These are phyloP conservation scores for Spodoptera picta DNA, from an alignment of 2,888 invertebrate genomes.

Conservation along the genomic window DNA sequence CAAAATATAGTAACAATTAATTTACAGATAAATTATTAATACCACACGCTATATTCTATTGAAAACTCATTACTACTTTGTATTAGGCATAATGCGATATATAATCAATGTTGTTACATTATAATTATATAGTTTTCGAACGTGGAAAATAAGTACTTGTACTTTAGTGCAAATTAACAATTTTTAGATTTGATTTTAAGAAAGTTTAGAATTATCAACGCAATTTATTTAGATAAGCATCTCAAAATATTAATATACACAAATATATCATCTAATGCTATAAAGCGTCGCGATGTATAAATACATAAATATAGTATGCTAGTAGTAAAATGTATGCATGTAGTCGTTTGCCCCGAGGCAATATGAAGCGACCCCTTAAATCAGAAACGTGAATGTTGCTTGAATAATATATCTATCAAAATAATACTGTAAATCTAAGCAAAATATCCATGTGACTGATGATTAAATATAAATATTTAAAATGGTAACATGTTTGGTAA, in stretches of 20 bases:
- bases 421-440: slow-evolving; percentile 74
- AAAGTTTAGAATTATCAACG: not conserved
- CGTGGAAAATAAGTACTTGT: slow-evolving; percentile 3
- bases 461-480: slow-evolving; percentile 65
- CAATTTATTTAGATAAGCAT: not conserved
- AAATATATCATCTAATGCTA: slow-evolving; percentile 2
- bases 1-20: not conserved
- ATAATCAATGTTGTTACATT: not conserved
- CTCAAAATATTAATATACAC: not conserved
- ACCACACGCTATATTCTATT: slow-evolving; percentile 1
- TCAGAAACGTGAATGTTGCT: slow-evolving; percentile 62
- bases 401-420: slow-evolving; percentile 64
- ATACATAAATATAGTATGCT: slow-evolving; percentile 25
- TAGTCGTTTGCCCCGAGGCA: slow-evolving; percentile 46
- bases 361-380: slow-evolving; percentile 50
- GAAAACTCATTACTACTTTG: slow-evolving; percentile 2
- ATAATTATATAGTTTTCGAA: slow-evolving; percentile 1
- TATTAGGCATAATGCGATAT: slow-evolving; percentile 1
- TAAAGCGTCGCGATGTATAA: slow-evolving; percentile 8
- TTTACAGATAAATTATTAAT: slow-evolving; percentile 1
- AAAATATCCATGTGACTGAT: slow-evolving; percentile 60
- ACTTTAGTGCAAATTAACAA: not conserved
- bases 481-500: slow-evolving; percentile 79
- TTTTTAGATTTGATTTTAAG: not conserved
- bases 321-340: slow-evolving; percentile 48